phyloP scores from a whole-genome alignment of 2,113 vertebrate genomes.

The Loxodonta africana region DNA sequence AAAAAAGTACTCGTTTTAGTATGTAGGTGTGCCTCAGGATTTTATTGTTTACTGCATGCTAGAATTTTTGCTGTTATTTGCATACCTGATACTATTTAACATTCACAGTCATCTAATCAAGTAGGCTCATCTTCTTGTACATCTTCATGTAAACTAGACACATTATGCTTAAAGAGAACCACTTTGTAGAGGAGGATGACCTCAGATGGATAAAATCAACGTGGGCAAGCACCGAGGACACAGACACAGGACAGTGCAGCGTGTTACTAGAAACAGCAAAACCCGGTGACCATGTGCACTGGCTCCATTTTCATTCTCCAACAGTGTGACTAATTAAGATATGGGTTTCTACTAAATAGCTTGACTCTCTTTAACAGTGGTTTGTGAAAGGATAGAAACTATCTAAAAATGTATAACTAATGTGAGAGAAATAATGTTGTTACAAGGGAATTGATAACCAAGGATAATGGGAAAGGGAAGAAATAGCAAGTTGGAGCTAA shows the following conservation, averaged over 20 bases:
- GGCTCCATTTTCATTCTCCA: slow-evolving; percentile 28
- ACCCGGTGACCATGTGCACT: not conserved
- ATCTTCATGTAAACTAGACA: slow-evolving; percentile 40
- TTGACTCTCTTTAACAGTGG: slow-evolving; percentile 59
- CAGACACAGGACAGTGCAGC: not conserved
- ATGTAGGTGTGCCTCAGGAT: not conserved
- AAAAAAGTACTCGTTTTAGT: not conserved
- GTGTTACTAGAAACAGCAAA: not conserved
- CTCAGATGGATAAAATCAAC: slow-evolving; percentile 22
- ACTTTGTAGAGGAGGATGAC: slow-evolving; percentile 39
- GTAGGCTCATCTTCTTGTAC: not conserved
- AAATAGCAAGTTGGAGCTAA: slow-evolving; percentile 80
- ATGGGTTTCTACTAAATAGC: not conserved
- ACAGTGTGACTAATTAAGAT: slow-evolving; percentile 58
- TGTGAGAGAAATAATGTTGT: slow-evolving; percentile 72
- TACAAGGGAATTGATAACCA: slow-evolving; percentile 76
- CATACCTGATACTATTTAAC: not conserved
- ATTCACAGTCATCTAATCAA: not conserved
- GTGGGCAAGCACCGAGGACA: not conserved
- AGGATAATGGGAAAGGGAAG: slow-evolving; percentile 78
- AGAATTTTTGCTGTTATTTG: slow-evolving; percentile 37
- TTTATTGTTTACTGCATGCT: slow-evolving; percentile 31
- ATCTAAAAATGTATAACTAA: slow-evolving; percentile 72
- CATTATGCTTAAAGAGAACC: slow-evolving; percentile 31
- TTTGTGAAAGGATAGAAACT: slow-evolving; percentile 61